Evolutionary conservation across 2,797 vertebrate genomes (phyloP).

Genomic region (Buceros bicornis): DNA sequence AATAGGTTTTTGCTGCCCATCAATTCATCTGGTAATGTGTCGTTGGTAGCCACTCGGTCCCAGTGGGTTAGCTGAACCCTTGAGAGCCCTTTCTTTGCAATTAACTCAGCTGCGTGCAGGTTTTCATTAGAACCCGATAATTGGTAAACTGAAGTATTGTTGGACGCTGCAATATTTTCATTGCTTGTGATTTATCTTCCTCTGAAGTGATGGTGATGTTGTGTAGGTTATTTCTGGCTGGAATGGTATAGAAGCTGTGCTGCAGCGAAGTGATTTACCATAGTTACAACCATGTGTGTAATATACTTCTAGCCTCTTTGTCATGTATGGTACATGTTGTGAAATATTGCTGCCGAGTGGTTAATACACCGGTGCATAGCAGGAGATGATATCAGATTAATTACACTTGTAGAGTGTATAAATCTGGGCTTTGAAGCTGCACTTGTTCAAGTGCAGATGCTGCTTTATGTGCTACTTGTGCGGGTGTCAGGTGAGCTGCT

Average conservation of each 20-base stretch:
- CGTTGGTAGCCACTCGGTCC: rapidly evolving
- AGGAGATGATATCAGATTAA: constrained; percentile 33
- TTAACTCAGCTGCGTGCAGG: background rate
- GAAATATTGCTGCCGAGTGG: background rate
- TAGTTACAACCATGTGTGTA: background rate
- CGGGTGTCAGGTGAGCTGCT: background rate
- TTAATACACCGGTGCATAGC: background rate
- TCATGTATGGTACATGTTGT: background rate
- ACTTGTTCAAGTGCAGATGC: background rate
- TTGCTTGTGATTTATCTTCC: background rate
- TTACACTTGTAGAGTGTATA: background rate
- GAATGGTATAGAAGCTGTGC: background rate
- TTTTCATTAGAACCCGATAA: background rate
- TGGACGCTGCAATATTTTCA: background rate
- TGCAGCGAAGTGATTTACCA: background rate
- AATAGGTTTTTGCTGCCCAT: background rate
- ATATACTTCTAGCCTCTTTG: background rate
- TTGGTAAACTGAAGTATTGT: background rate
- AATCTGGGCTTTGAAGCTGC: background rate
- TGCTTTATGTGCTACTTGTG: background rate
- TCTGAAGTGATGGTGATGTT: background rate
- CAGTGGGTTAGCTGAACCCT: background rate
- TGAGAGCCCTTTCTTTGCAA: background rate
- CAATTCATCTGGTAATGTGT: background rate
- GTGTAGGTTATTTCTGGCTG: background rate